These are phyloP conservation scores for Rhynchomys soricoides DNA, from an alignment of 2,113 vertebrate species.

Conservation along the genomic window DNA sequence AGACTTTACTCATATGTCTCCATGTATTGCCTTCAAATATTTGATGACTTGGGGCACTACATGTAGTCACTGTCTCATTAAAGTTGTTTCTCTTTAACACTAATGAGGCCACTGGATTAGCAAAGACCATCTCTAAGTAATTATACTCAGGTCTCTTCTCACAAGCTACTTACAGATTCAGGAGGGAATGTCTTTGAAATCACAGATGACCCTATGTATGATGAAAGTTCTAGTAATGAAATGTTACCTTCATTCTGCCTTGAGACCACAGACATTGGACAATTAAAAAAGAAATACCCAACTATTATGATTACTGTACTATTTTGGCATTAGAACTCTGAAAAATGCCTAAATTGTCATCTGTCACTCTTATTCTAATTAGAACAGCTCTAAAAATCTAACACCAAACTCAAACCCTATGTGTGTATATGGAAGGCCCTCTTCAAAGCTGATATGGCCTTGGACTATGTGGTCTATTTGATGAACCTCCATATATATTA, in stretches of 20 bases:
- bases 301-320: neutral
- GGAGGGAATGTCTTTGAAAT: neutral
- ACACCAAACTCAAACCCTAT: too few species aligned
- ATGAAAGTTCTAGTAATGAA: neutral
- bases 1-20: too few species aligned
- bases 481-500: neutral
- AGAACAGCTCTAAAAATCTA: neutral
- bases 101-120: neutral
- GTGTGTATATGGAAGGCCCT: neutral
- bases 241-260: neutral
- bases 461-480: neutral
- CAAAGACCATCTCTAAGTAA: neutral
- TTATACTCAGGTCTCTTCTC: neutral
- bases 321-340: neutral
- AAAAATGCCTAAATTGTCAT: neutral
- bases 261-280: neutral
- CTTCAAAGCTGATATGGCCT: neutral
- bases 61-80: too few species aligned
- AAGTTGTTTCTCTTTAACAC: neutral
- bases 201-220: neutral
- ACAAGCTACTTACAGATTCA: neutral
- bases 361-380: neutral
- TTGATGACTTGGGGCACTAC: neutral
- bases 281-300: neutral
- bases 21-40: neutral